A percentile compares a stretch with the other conserved stretches of the same genome.
phyloP scores from a whole-genome alignment of 1,140 invertebrate species.

The Dufourea novaeangliae region DNA sequence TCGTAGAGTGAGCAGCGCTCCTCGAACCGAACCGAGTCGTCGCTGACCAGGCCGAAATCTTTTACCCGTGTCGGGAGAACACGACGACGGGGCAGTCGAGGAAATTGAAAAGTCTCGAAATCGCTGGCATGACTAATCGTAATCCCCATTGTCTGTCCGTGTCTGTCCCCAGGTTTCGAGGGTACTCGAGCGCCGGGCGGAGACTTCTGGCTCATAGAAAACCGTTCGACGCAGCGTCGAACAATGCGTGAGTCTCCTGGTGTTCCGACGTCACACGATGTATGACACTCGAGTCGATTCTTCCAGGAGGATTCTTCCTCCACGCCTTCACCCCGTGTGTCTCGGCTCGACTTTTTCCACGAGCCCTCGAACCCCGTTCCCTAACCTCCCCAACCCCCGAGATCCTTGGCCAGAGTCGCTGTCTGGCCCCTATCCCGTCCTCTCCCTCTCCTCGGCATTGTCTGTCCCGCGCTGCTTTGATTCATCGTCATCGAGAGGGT shows the following conservation, averaged over 20 bases:
- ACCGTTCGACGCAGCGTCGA: conserved; percentile 29
- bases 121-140: conserved; percentile 46
- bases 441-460: conserved; percentile 52
- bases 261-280: conserved; percentile 32
- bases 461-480: conserved; percentile 68
- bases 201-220: conserved; percentile 43
- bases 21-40: too few relatives aligned
- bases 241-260: conserved; percentile 45
- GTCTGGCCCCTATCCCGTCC: conserved; percentile 24
- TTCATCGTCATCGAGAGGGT: conserved; percentile 75
- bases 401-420: conserved; percentile 18
- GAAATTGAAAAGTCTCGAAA: conserved; percentile 16
- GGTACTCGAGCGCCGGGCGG: conserved; percentile 16
- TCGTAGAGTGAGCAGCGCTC: too few relatives aligned
- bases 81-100: too few relatives aligned
- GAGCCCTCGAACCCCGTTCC: conserved; percentile 46
- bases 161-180: conserved; percentile 20
- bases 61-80: too few relatives aligned
- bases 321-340: conserved; percentile 16
- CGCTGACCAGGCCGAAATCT: too few relatives aligned
- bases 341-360: conserved; percentile 6
- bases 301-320: conserved; percentile 40
- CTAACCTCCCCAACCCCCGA: conserved; percentile 2
- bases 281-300: conserved; percentile 51
- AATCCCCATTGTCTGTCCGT: conserved; percentile 35